Evolutionary conservation across 35 echinoderm and acorn worm genomes (phyloP), one percentile per base, ranked within the genome.

Genomic region (Eucidaris tribuloides): DNA sequence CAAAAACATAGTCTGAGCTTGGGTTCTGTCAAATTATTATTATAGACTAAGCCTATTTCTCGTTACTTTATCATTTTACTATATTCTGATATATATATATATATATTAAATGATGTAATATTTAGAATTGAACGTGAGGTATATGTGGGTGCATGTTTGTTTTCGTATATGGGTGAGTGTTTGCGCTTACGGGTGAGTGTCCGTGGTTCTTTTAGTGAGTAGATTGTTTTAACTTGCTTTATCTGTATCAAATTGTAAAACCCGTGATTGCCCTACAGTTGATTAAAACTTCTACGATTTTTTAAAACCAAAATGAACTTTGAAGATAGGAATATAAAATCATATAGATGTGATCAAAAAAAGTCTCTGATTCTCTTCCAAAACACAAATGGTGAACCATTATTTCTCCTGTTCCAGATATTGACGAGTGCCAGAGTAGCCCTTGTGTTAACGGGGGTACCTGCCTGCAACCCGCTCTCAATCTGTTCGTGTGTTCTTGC

Each of bases 401-500:
- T 34, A 28, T 66, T 34, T 34, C 11, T 66, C 20, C 63, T 34
- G 32, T 14, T 9, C 20, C 36, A 80, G 59, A 84, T 52, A 84
- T 45, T 42, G 71, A 84, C 27, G 60, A 84, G 20, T 81, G 79
- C 35, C 22, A 3, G 31, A 57, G 46, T 62, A 60, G 20, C 23
- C 79, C 46, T 39, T 81, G 79, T 61, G 11, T 2, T 2, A 84
- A 72, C 71, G 41, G 43, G 2, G 82, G 82, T 3, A 17, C 32
- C 7, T 84, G 82, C 32, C 42, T 17, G n/a, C 60, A 84, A 27
- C 43, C 45, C 15, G 30, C 62, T 18, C 30, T 44, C 40, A 45
- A 41, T 27, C 22, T 34, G 5, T 72, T 70, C 82, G 28, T 25
- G 24, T 84, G 82, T 71, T 17, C 61, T 28, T 84, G 82, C 28